These are phyloP conservation scores for Pundamilia nyererei DNA, from an alignment of 2,113 vertebrate genomes.

Conservation along the genomic window DNA sequence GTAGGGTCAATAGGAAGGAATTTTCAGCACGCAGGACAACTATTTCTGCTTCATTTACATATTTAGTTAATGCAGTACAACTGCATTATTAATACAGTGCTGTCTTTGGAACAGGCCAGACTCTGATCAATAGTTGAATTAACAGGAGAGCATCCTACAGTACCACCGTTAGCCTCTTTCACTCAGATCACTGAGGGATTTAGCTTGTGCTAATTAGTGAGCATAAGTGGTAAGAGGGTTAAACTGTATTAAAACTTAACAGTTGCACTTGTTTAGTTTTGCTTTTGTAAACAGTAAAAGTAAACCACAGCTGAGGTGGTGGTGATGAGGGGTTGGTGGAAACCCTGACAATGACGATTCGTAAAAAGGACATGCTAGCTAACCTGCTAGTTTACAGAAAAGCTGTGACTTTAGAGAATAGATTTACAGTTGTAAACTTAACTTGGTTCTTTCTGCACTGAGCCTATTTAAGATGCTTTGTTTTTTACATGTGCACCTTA, in stretches of 20 bases:
- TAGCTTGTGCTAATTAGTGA: not conserved
- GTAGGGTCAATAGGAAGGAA: rapidly evolving
- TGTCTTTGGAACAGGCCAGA: not conserved
- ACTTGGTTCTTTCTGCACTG: not conserved
- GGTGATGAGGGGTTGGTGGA: not conserved
- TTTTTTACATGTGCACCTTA: not conserved
- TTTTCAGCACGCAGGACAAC: not conserved
- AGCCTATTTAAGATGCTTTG: not conserved
- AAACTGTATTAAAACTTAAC: not conserved
- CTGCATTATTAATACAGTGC: not conserved
- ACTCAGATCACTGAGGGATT: not conserved
- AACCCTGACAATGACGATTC: not conserved
- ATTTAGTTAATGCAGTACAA: not conserved
- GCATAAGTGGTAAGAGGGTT: not conserved
- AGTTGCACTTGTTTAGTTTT: not conserved
- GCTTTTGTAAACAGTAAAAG: not conserved
- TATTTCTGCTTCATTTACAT: not conserved
- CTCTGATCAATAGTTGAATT: not conserved
- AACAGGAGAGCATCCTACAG: not conserved
- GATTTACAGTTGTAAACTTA: not conserved
- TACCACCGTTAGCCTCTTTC: not conserved
- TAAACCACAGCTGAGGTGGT: not conserved
- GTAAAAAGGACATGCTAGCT: not conserved
- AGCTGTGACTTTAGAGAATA: not conserved
- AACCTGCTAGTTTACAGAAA: not conserved